Evolutionary conservation across 2,888 invertebrate genomes (phyloP).

Genomic region (Lampropteryx suffumata): DNA sequence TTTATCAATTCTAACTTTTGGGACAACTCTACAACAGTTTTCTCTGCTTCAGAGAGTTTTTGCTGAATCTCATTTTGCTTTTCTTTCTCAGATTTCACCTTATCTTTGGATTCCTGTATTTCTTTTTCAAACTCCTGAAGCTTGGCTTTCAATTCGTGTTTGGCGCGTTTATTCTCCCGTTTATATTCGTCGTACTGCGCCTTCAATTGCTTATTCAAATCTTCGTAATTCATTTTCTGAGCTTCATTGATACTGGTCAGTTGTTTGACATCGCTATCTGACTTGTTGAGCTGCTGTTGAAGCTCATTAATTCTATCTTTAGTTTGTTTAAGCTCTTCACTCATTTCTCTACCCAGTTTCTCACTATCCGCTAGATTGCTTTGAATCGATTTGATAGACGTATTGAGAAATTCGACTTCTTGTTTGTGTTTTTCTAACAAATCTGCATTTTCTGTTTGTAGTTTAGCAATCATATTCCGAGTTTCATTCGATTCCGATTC

Average conservation of each 20-base stretch:
- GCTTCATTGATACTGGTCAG: constrained; percentile 73
- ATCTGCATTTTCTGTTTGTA: constrained; percentile 63
- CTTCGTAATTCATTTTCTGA: constrained; percentile 76
- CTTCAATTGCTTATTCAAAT: constrained; percentile 71
- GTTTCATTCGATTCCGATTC: constrained; percentile 58
- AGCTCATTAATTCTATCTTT: constrained; percentile 69
- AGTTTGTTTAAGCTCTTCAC: constrained; percentile 58
- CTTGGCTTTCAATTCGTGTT: constrained; percentile 79
- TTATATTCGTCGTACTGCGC: constrained; percentile 69
- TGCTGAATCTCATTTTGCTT: constrained; percentile 65
- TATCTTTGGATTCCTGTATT: constrained; percentile 64
- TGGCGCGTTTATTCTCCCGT: constrained; percentile 74
- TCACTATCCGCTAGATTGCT: constrained; percentile 58
- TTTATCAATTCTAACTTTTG: constrained; percentile 71
- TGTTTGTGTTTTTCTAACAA: constrained; percentile 60
- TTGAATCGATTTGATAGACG: constrained; percentile 57
- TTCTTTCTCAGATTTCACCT: constrained; percentile 61
- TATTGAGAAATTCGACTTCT: constrained; percentile 68
- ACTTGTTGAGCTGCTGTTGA: constrained; percentile 64
- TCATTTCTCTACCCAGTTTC: constrained; percentile 57
- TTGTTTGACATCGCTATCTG: constrained; percentile 74
- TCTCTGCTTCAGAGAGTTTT: constrained; percentile 65
- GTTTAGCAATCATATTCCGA: constrained; percentile 53
- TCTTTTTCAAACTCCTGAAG: constrained; percentile 80
- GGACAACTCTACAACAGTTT: constrained; percentile 59